Percentiles rank a stretch among this genome's conserved stretches.
These are phyloP conservation scores for Strigops habroptila DNA, from an alignment of 2,113 vertebrate genomes.

Conservation along the genomic window DNA sequence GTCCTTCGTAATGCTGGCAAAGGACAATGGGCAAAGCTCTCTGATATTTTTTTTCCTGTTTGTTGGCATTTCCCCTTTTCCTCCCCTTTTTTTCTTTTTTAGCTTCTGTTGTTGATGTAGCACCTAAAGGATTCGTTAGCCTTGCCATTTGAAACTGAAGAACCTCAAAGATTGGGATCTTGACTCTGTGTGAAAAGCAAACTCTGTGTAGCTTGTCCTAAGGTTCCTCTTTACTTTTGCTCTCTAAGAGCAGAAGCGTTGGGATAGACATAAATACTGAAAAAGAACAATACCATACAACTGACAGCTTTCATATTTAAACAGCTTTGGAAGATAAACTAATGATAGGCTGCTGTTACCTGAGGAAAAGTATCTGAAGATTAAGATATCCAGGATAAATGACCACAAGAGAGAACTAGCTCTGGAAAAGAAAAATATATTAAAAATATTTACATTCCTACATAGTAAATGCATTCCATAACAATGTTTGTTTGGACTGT, in stretches of 20 bases:
- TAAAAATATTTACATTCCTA: constrained; percentile 21
- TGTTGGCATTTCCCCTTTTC: background rate
- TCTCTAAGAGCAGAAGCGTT: background rate
- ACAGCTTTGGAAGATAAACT: background rate
- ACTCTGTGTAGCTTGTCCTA: background rate
- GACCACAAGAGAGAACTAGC: background rate
- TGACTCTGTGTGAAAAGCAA: background rate
- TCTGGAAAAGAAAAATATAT: background rate
- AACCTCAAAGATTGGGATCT: background rate
- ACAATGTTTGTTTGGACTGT: constrained; percentile 52
- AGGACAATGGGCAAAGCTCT: background rate
- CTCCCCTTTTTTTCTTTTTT: background rate
- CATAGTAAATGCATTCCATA: constrained; percentile 58
- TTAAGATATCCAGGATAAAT: background rate
- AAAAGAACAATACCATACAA: background rate
- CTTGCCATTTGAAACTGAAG: background rate
- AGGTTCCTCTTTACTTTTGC: background rate
- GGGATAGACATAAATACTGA: background rate
- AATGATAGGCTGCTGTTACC: background rate
- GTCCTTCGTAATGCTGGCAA: background rate
- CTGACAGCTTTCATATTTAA: background rate
- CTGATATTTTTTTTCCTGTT: background rate
- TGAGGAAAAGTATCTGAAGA: background rate
- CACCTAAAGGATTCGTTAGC: background rate
- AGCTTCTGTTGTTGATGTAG: background rate